Percentiles rank a stretch among this genome's conserved stretches.
Evolutionary conservation across 1,140 invertebrate species (phyloP).

Genomic region (Drosophila bocki): DNA sequence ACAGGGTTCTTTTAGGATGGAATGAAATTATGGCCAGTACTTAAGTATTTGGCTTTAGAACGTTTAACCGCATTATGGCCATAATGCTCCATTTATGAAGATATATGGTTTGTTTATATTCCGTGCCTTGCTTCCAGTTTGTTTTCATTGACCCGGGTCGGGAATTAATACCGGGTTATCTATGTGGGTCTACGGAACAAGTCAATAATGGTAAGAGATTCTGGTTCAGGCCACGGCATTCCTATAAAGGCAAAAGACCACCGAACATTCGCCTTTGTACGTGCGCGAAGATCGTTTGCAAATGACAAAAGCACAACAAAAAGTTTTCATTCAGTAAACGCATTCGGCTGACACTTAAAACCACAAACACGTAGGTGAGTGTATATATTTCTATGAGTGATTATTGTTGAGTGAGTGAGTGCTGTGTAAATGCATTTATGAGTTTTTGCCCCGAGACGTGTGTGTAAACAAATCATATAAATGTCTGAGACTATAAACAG

Average conservation of each 20-base stretch:
- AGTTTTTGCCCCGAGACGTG: constrained; percentile 4
- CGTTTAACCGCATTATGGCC: constrained; percentile 2
- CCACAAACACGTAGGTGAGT: constrained; percentile 57
- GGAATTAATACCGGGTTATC: constrained; percentile 21
- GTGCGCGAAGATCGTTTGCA: constrained; percentile 38
- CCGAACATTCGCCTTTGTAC: constrained; percentile 53
- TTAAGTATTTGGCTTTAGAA: constrained; percentile 2
- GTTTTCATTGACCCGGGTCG: constrained; percentile 35
- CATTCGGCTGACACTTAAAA: constrained; percentile 53
- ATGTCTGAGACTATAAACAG: neutral
- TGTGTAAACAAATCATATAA: constrained; percentile 45
- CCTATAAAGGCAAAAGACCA: constrained; percentile 54
- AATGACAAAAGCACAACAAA: constrained; percentile 38
- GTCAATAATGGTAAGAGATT: constrained; percentile 37
- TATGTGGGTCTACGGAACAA: constrained; percentile 30
- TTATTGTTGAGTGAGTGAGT: constrained; percentile 29
- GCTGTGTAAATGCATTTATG: constrained; percentile 44
- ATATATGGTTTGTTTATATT: neutral
- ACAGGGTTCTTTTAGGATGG: neutral
- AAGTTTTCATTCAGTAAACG: constrained; percentile 61
- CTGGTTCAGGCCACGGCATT: constrained; percentile 7
- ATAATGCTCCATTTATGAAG: constrained; percentile 13
- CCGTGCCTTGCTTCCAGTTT: constrained; percentile 4
- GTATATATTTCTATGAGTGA: constrained; percentile 17
- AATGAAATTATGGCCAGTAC: neutral